Evolutionary conservation across 2,113 vertebrate species (phyloP).

Genomic region (Lagopus leucura): DNA sequence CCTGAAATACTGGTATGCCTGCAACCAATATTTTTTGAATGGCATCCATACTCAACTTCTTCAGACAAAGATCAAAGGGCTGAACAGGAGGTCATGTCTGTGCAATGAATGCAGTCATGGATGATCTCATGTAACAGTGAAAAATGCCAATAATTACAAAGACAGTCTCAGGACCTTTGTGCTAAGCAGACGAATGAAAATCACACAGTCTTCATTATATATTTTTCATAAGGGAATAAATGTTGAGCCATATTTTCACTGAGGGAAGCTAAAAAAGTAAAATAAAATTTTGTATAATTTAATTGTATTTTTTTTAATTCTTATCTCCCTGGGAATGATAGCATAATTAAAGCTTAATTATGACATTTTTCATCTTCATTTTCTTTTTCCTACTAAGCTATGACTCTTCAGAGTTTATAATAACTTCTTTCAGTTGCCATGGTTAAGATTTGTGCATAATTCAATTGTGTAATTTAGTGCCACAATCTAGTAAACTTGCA

Average conservation of each 20-base stretch:
- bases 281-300: not conserved
- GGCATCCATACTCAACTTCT: not conserved
- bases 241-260: not conserved
- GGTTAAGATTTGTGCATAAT: not conserved
- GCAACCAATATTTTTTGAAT: not conserved
- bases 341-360: not conserved
- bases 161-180: not conserved
- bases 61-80: not conserved
- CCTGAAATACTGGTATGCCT: not conserved
- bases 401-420: not conserved
- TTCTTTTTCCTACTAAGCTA: rapidly evolving
- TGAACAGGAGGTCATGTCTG: not conserved
- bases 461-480: not conserved
- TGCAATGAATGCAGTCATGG: not conserved
- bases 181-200: not conserved
- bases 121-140: not conserved
- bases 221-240: not conserved
- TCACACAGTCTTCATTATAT: not conserved
- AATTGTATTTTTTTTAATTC: not conserved
- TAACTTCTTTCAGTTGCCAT: not conserved
- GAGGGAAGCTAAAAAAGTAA: not conserved
- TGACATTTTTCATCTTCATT: not conserved
- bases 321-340: not conserved
- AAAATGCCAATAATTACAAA: not conserved
- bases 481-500: not conserved